Evolutionary conservation across 2,797 vertebrate species (phyloP).

Genomic region (Peromyscus attwateri): DNA sequence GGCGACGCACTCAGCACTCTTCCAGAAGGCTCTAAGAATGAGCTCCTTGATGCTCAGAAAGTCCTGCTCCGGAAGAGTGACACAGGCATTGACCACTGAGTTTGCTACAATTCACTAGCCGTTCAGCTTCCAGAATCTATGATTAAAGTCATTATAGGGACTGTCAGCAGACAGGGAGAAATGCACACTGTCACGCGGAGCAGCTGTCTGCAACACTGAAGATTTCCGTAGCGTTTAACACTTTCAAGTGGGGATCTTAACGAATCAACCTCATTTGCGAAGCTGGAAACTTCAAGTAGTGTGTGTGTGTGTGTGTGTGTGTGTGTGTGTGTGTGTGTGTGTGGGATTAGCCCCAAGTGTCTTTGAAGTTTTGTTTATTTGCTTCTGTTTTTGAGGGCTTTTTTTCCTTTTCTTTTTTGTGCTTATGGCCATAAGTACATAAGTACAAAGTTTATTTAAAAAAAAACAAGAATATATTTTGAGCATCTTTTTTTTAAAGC

Average conservation of each 20-base stretch:
- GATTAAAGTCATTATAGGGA: slow-evolving; percentile 92
- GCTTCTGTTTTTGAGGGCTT: neutral
- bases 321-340: neutral
- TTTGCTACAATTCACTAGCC: slow-evolving; percentile 89
- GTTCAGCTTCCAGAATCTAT: slow-evolving; percentile 88
- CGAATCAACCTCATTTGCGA: slow-evolving; percentile 74
- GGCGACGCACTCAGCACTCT: slow-evolving; percentile 91
- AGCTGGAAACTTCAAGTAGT: slow-evolving; percentile 70
- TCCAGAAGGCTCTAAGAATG: slow-evolving; percentile 88
- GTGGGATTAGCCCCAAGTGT: neutral
- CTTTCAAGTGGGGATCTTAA: slow-evolving; percentile 86
- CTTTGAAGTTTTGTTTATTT: neutral
- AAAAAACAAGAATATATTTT: slow-evolving; percentile 23
- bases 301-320: slow-evolving; percentile 7
- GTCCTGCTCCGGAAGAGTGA: slow-evolving; percentile 90
- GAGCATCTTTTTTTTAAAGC: slow-evolving; percentile 14
- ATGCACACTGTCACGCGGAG: slow-evolving; percentile 89
- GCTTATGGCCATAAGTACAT: neutral
- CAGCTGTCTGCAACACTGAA: slow-evolving; percentile 85
- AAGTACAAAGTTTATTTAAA: slow-evolving; percentile 39
- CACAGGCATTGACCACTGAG: slow-evolving; percentile 91
- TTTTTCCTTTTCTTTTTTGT: neutral
- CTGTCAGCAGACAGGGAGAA: slow-evolving; percentile 88
- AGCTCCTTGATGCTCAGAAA: slow-evolving; percentile 90
- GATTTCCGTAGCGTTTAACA: slow-evolving; percentile 83